Evolutionary conservation across 2,888 invertebrate genomes (phyloP).

Genomic region (Noctua pronuba): DNA sequence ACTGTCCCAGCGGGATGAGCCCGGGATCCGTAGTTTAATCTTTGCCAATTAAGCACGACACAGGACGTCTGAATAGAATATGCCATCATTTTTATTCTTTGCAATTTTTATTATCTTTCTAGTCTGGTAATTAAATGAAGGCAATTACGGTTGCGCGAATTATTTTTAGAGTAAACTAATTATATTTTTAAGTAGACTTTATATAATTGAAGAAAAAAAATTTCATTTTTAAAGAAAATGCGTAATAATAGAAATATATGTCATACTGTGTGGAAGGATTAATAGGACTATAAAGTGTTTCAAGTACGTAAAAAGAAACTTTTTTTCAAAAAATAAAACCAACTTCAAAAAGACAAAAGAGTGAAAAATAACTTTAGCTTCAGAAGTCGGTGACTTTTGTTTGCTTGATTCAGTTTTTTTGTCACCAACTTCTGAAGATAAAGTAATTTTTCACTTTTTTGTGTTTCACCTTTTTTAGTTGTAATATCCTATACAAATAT

Average conservation of each 20-base stretch:
- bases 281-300: neutral
- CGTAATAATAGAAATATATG: neutral
- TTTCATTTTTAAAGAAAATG: neutral
- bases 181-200: neutral
- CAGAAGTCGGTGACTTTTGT: too few species aligned
- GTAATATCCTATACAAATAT: too few species aligned
- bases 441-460: too few species aligned
- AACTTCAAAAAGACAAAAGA: too few species aligned
- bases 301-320: neutral
- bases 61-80: conserved; percentile 53
- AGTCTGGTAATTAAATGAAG: conserved; percentile 31
- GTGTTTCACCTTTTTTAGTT: too few species aligned
- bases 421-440: too few species aligned
- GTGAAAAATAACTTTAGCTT: too few species aligned
- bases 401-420: too few species aligned
- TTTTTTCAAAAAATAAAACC: too few species aligned
- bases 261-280: neutral
- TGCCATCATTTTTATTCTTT: conserved; percentile 41
- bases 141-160: conserved; percentile 10
- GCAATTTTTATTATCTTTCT: conserved; percentile 36
- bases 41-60: conserved; percentile 68
- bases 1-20: conserved; percentile 65
- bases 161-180: conserved; percentile 16
- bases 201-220: neutral
- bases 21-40: conserved; percentile 68